phyloP scores from a whole-genome alignment of 2,113 vertebrate species.

The Cinclus cinclus region DNA sequence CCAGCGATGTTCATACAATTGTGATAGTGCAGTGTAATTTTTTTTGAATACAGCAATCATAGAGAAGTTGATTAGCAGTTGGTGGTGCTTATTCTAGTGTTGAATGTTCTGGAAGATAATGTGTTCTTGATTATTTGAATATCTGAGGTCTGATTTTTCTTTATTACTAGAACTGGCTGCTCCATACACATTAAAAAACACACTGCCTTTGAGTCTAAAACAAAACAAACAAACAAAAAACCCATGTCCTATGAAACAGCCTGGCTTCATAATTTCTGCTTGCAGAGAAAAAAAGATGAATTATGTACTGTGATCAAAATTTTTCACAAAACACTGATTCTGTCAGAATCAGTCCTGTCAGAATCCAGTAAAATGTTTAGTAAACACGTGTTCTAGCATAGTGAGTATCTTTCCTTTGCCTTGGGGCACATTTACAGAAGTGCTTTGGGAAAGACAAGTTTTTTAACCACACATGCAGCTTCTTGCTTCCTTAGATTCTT shows the following conservation, averaged over 20 bases:
- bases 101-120: background rate
- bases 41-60: accelerated
- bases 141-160: background rate
- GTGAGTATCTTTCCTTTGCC: background rate
- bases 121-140: background rate
- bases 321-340: background rate
- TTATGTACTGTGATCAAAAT: background rate
- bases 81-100: background rate
- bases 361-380: background rate
- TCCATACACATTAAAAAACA: background rate
- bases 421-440: background rate
- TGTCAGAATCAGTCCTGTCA: background rate
- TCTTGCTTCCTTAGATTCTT: background rate
- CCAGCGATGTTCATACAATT: background rate
- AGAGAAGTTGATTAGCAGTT: background rate
- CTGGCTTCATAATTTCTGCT: background rate
- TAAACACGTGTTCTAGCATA: background rate
- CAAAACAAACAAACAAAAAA: background rate
- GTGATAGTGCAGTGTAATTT: background rate
- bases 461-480: background rate
- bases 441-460: background rate
- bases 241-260: background rate
- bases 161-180: background rate
- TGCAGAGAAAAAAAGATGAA: background rate
- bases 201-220: background rate